Conservation (phyloP, 2,888 invertebrate genomes). For the Lepidocyrtoides sp. region DNA sequence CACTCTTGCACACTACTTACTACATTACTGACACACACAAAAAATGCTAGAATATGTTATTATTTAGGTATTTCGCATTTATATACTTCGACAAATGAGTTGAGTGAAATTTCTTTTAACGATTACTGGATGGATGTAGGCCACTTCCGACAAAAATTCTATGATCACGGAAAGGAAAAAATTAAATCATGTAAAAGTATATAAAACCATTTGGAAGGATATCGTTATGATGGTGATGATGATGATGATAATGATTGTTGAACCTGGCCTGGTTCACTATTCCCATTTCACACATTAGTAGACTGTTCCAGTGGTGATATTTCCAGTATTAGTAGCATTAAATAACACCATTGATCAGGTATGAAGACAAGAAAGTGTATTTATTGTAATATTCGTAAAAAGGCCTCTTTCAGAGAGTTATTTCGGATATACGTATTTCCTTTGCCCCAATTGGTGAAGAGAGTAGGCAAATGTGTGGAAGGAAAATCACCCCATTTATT, state of each 20-base stretch:
- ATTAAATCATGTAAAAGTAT: neutral
- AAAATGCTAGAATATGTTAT: neutral
- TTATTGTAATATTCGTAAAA: neutral
- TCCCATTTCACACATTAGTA: conserved; percentile 62
- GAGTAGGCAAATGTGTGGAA: neutral
- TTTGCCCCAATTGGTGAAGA: neutral
- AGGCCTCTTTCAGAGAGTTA: neutral
- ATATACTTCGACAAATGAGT: neutral
- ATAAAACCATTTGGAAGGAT: conserved; percentile 22
- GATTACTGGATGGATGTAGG: conserved; percentile 35
- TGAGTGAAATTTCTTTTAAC: neutral
- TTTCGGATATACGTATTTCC: conserved; percentile 10
- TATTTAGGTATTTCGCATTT: neutral
- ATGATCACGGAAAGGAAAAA: conserved; percentile 52
- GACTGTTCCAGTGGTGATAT: neutral
- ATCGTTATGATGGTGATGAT: too few species aligned
- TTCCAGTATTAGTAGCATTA: neutral
- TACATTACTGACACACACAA: neutral
- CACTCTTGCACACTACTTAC: neutral
- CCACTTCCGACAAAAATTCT: conserved; percentile 73
- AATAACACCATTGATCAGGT: neutral
- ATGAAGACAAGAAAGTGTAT: neutral
- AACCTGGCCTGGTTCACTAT: conserved; percentile 83
- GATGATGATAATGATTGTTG: conserved; percentile 45
- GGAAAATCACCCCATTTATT: neutral